Base-by-base conservation (phyloP, 1,140 invertebrate species). In the Centruroides sculpturatus region DNA sequence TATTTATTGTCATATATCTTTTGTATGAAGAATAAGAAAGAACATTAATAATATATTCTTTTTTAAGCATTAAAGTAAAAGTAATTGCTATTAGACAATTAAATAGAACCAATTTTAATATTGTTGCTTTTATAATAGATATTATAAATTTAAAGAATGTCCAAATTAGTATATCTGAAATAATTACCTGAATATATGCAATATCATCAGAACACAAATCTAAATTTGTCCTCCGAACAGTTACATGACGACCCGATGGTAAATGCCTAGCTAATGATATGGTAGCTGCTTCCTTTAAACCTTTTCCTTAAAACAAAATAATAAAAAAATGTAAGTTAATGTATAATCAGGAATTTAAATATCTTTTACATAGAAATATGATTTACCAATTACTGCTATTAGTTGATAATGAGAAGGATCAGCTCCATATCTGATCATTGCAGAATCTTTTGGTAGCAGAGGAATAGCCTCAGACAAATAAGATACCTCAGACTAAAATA, bases 191-290 rank as follows among this genome's bases (percentile, higher is more conserved):
- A 61, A 88, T 78, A 60, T 82, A 76, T 69, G 77, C 77, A 34
- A 81, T 66, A 82, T 84, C 68, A 81, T 80, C 72, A 78, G 81
- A 60, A 71, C 72, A 78, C 68, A 80, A 81, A 65, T 89, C 87
- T 68, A 89, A 75, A 68, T 85, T 80, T 71, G 85, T 85, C 67
- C 83, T 82, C 71, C 88, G 87, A 13, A 89, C 75, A 35, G 85
- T 83, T 55, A 89, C 80, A 72, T 82, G 76, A 64, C 79, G 78
- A 59, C 81, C 80, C 57, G 80, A 81, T n/a, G 82, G 79, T 60
- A 79, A 75, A 70, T 86, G 83, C 64, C 79, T 76, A 11, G 82
- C 85, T 54, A 86, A 78, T 68, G 83, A 82, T 52, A 85, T 82
- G n/a, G 79, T 75, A 50, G 76, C 83, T 49, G 77, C 77, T 55